phyloP scores from a whole-genome alignment of 2,113 vertebrate species.

The Etheostoma cragini region DNA sequence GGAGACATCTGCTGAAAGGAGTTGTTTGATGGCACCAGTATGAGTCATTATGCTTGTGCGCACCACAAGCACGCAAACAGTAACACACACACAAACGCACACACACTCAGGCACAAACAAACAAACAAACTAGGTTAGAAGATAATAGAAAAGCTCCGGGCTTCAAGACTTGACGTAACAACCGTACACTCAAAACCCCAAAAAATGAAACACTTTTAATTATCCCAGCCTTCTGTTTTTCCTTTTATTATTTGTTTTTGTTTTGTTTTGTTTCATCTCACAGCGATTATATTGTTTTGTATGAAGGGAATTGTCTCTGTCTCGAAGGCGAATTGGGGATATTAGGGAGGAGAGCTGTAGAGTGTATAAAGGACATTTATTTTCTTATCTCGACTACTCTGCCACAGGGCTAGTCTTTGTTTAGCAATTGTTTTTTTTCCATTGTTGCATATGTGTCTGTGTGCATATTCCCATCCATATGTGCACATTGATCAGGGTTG shows the following conservation, averaged over 20 bases:
- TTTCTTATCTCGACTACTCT: slow-evolving; percentile 72
- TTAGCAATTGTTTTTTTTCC: slow-evolving; percentile 65
- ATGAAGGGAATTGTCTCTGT: slow-evolving; percentile 74
- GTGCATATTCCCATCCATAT: slow-evolving; percentile 10
- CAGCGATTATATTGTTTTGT: slow-evolving; percentile 80
- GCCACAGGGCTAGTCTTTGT: slow-evolving; percentile 76
- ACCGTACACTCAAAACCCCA: slow-evolving; percentile 61
- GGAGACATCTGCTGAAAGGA: slow-evolving; percentile 74
- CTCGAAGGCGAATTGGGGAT: slow-evolving; percentile 74
- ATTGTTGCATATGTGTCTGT: slow-evolving; percentile 15
- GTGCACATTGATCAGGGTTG: slow-evolving; percentile 25
- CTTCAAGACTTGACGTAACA: slow-evolving; percentile 75
- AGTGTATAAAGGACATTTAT: slow-evolving; percentile 77
- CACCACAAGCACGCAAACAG: slow-evolving; percentile 41
- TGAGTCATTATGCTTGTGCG: slow-evolving; percentile 73
- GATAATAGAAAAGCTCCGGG: slow-evolving; percentile 76
- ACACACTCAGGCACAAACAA: slow-evolving; percentile 25
- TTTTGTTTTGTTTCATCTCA: slow-evolving; percentile 67
- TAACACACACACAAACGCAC: slow-evolving; percentile 17
- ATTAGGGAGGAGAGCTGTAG: slow-evolving; percentile 66
- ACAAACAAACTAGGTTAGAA: slow-evolving; percentile 78
- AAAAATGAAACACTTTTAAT: slow-evolving; percentile 81
- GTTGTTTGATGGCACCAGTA: slow-evolving; percentile 63
- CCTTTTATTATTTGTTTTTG: slow-evolving; percentile 66
- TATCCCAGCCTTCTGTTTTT: slow-evolving; percentile 76